phyloP scores from a whole-genome alignment of 92 coral and sea anemone genomes.

The Ricordea florida region DNA sequence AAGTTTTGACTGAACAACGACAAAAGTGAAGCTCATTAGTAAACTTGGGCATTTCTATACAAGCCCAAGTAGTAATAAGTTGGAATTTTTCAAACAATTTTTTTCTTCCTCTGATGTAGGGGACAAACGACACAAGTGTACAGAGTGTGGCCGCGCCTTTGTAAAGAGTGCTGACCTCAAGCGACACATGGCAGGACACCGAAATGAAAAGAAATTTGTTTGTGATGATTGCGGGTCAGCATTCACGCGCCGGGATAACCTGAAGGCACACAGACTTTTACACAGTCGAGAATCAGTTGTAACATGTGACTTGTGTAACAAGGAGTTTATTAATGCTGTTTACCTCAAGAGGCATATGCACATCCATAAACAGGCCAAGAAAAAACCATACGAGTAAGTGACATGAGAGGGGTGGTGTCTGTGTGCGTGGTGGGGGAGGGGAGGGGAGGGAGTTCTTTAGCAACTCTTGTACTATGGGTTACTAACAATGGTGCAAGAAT shows the following conservation, averaged over 20 bases:
- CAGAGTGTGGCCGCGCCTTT: conserved; percentile 79
- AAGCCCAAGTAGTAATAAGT: no score
- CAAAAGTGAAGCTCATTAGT: no score
- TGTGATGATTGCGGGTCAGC: conserved; percentile 81
- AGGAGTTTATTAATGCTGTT: conserved; percentile 82
- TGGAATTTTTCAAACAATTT: not conserved
- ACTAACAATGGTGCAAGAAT: no score
- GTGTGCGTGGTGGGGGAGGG: no score
- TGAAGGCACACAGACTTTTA: conserved; percentile 85
- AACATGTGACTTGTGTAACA: conserved; percentile 79
- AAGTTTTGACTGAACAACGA: no score
- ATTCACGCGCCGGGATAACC: conserved; percentile 82
- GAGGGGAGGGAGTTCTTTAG: no score
- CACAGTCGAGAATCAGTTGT: conserved; percentile 81
- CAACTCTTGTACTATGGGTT: no score
- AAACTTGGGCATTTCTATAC: no score
- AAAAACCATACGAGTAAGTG: conserved; percentile 87
- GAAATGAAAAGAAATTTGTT: conserved; percentile 80
- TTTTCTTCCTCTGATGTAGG: conserved; percentile 30
- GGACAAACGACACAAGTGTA: conserved; percentile 87
- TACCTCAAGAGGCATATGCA: conserved; percentile 90
- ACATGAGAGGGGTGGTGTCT: not conserved
- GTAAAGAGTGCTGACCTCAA: conserved; percentile 92
- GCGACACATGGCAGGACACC: conserved; percentile 88
- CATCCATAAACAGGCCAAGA: conserved; percentile 90